Percentiles rank a stretch among this genome's conserved stretches.
These are phyloP conservation scores for Mormyrus lacerda DNA, from an alignment of 2,113 vertebrate genomes.

Conservation along the genomic window DNA sequence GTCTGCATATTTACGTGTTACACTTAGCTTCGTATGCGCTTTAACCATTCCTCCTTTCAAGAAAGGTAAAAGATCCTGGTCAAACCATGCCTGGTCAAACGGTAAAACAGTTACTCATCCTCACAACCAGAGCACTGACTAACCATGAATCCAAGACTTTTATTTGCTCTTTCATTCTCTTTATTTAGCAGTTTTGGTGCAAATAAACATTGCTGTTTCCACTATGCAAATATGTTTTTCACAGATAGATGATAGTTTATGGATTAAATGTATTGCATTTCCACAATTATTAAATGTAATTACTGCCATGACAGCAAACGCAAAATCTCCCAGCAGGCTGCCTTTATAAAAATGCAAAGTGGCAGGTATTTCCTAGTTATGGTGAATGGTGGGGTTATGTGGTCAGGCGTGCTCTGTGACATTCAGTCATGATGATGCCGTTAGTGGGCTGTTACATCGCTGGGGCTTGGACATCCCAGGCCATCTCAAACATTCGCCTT, in stretches of 20 bases:
- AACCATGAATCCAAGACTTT: background rate
- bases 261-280: background rate
- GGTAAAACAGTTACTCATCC: background rate
- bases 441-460: background rate
- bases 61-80: background rate
- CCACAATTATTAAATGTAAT: background rate
- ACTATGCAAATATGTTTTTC: background rate
- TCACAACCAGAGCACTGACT: background rate
- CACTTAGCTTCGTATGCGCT: background rate
- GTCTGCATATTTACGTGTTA: background rate
- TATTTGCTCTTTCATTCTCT: background rate
- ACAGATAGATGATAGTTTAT: background rate
- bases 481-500: background rate
- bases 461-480: background rate
- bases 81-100: background rate
- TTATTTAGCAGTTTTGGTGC: background rate
- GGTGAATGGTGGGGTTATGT: background rate
- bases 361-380: background rate
- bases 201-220: background rate
- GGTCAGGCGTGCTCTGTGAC: background rate
- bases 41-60: background rate
- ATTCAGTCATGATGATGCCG: background rate
- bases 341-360: background rate
- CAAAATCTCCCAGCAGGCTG: background rate
- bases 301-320: background rate